Conservation (phyloP, 2,888 invertebrate species). For the Campaea margaritaria region DNA sequence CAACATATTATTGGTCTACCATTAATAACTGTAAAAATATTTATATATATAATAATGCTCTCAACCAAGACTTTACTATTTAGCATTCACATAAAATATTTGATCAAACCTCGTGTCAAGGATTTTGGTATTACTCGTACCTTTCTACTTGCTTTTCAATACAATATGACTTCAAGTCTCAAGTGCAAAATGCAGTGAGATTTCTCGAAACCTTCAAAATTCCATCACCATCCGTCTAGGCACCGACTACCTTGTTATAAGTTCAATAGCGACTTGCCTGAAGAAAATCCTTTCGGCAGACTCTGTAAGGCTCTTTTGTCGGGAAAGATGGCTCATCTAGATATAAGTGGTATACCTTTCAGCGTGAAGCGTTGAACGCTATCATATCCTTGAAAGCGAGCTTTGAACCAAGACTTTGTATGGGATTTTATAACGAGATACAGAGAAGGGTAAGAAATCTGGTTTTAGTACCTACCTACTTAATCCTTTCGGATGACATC, state of each 20-base stretch:
- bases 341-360: constrained; percentile 80
- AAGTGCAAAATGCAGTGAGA: neutral
- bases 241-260: constrained; percentile 41
- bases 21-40: too few relatives aligned
- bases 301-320: constrained; percentile 64
- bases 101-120: too few relatives aligned
- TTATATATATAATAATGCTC: too few relatives aligned
- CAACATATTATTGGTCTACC: too few relatives aligned
- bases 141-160: too few relatives aligned
- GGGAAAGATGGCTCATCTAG: constrained; percentile 78
- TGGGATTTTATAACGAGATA: constrained; percentile 38
- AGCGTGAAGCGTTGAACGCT: constrained; percentile 48
- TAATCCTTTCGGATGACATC: too few relatives aligned
- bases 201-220: neutral
- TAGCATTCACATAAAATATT: too few relatives aligned
- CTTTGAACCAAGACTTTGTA: constrained; percentile 23
- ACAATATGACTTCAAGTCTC: neutral
- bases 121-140: too few relatives aligned
- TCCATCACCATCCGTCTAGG: constrained; percentile 17
- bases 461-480: neutral
- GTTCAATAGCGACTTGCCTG: constrained; percentile 59
- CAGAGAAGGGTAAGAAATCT: constrained; percentile 28
- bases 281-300: constrained; percentile 58
- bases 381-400: constrained; percentile 49
- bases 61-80: too few relatives aligned